Base-by-base conservation (phyloP, 2,888 invertebrate species). In the Apotomis betuletana region DNA sequence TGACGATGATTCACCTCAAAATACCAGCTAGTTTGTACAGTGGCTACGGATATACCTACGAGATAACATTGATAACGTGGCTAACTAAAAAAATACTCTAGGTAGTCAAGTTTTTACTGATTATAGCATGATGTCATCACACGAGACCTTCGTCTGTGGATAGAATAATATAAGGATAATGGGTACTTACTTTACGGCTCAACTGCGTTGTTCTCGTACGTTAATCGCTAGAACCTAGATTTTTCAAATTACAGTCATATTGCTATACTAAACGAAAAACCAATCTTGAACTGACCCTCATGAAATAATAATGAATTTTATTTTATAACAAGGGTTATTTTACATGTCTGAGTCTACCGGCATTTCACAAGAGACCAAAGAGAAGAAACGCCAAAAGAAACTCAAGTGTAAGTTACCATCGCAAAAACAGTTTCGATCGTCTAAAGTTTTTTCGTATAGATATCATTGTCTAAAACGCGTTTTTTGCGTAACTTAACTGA, bases 1-100 rank as follows among this genome's bases (percentile, higher is more conserved):
- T 74, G 77, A 78, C 73, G 54, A 72, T 80, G 79, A 78, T 54
- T 78, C 79, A 80, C 67, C 63, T 27, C 57, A 73, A 74, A 74
- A 60, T 46, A 49, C 54, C 52, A 67, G 12, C 38, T 38, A 6
- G 9, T 44, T 6, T 27, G 38, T 54, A 61, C 57, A 52, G 62
- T 63, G 61, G 62, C 57, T 67, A 52, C 13, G 57, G 57, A 65
- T 60, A n/a, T 61, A n/a, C 51, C 51, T 44, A 36, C 27, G 57
- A 67, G 57, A 72, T 70, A 70, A 58, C 51, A 38, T 58, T 52
- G 57, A 62, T 54, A 72, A 62, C 46, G 62, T 58, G 44, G 38
- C 38, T 54, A 41, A 49, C 38, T 61, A 61, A 63, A 54, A 54
- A n/a, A 51, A 64, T 13, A 13, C 12, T n/a, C 52, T 8, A 44